Evolutionary conservation across 1,140 invertebrate genomes (phyloP), one percentile per base, ranked within the genome.

Genomic region (Drosophila subpulchrella): DNA sequence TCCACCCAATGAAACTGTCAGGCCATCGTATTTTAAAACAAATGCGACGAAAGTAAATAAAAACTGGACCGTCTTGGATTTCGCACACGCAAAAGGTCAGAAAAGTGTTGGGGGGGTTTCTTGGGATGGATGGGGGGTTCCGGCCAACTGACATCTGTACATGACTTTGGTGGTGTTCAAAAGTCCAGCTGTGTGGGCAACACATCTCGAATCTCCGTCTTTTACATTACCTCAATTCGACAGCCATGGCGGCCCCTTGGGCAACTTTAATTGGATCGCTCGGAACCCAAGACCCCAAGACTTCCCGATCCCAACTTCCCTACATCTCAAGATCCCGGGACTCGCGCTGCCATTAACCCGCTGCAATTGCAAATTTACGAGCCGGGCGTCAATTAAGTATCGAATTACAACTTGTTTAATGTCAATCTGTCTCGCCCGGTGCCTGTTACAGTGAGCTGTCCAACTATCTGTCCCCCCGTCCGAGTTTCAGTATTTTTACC

Each of bases 351-450:
- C 56, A 72, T 72, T 72, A 72, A 34, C 47, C 62, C 51, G 51
- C 60, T 66, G 70, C 85, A 89, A 90, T 91, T 91, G 90, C 90
- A 88, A 89, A 91, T 91, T 91, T 91, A 91, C 86, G 90, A 91
- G 90, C 83, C 82, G 88, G 88, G 90, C 88, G 90, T 91, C 90
- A 91, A 91, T 91, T 91, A 91, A 91, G 90, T 91, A 91, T 91
- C 90, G 90, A 91, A 91, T 91, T 91, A 91, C 90, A 91, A 91
- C 83, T 91, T 91, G 90, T 90, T 91, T 91, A 91, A 85, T 91
- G 90, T 91, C 90, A 91, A 90, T 84, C 84, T 89, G 84, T 89
- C 84, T 78, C 68, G 76, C 71, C 62, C 53, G 56, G 55, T 75
- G 59, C 57, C 72, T 65, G 72, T 76, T 63, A 67, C 79, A 70